Evolutionary conservation across 2,797 vertebrate species (phyloP).

Genomic region (Karalla daura): DNA sequence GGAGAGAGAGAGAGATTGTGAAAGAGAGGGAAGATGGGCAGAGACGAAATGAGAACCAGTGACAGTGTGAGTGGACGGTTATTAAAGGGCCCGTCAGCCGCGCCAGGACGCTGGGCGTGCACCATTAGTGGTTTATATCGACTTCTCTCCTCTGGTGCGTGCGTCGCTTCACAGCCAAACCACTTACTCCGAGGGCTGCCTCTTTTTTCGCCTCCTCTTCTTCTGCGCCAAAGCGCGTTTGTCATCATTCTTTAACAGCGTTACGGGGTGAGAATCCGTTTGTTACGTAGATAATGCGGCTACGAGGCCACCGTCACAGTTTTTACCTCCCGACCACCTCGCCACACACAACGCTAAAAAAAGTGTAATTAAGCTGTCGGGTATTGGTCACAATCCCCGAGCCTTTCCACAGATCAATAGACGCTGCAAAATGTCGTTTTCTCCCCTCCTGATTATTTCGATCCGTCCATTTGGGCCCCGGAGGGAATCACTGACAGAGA

Average conservation of each 20-base stretch:
- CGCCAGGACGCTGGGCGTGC: conserved; percentile 44
- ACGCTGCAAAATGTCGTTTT: not conserved
- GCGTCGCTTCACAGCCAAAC: conserved; percentile 48
- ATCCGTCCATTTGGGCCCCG: not conserved
- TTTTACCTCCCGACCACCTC: too few species aligned
- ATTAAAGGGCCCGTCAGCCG: conserved; percentile 44
- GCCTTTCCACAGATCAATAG: conserved; percentile 3
- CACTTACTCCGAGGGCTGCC: conserved; percentile 30
- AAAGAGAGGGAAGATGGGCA: conserved; percentile 33
- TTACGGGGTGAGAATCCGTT: conserved; percentile 4
- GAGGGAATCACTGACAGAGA: not conserved
- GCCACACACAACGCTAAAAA: too few species aligned
- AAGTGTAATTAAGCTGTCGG: conserved; percentile 6
- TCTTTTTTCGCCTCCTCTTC: conserved; percentile 17
- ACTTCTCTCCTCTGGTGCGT: conserved; percentile 34
- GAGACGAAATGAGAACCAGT: conserved; percentile 45
- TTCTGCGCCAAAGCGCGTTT: conserved; percentile 8
- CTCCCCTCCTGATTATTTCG: not conserved
- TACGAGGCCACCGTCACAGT: not conserved
- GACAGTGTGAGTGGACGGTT: conserved; percentile 27
- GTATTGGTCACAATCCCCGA: not conserved
- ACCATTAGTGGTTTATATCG: conserved; percentile 53
- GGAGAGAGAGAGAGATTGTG: conserved; percentile 5
- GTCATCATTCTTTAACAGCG: conserved; percentile 11
- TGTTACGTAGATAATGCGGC: conserved; percentile 8